Evolutionary conservation across 2,113 vertebrate species (phyloP), one percentile per base, ranked within the genome.

Genomic region (Columba janthina): DNA sequence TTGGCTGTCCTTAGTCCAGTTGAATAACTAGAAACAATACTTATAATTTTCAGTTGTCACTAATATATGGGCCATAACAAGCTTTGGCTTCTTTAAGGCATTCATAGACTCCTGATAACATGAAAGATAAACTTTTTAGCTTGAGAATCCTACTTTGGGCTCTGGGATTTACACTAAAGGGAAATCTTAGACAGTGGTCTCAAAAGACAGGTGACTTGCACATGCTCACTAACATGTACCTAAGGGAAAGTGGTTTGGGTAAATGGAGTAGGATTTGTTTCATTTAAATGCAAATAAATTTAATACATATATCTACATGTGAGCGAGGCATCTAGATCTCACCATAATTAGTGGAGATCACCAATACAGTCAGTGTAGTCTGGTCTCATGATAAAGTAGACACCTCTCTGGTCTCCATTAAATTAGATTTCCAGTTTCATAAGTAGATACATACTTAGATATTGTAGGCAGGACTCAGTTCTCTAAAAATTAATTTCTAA

Each of bases 271-370:
- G 29, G 26, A 80, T 50, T n/a, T 57, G 5, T 87, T 87, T 76
- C 11, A 66, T 17, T 17, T 60, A 61, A 85, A 56, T 38, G 60
- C 44, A 50, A 71, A 61, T 66, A 50, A 53, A 66, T 29, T 66
- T 9, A 50, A 5, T 6, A 26, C 24, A 4, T 0, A 0, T 74
- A 38, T 11, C 50, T 53, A n/a, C 0, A 1, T 34, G 29, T 32
- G 56, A 70, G 12, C 21, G 67, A 18, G 6, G 11, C 18, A 66
- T 15, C 11, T 17, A 15, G 17, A 24, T 53, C 4, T 62, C 34
- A 29, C 25, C 14, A 3, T 21, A 71, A 32, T 36, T 72, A 46
- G 11, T n/a, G 32, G 32, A 76, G 29, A 61, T 20, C 50, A 48
- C 21, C 17, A 31, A 13, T 9, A n/a, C 7, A 54, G 19, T 10